Evolutionary conservation across 2,888 invertebrate species (phyloP).

Genomic region (Ischnus inquisitorius): DNA sequence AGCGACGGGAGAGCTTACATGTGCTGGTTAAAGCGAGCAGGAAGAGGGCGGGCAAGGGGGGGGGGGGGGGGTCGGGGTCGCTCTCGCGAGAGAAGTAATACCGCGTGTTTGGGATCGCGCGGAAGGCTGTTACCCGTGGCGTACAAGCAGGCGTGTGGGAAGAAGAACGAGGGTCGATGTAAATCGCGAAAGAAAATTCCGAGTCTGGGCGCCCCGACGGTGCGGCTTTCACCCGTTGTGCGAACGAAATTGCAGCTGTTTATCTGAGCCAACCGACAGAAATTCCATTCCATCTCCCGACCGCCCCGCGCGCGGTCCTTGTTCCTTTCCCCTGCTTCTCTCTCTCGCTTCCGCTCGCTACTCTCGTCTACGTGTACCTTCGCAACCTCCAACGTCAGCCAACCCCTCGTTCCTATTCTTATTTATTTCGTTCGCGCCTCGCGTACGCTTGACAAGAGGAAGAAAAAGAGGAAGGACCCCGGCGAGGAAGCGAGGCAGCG

Average conservation of each 20-base stretch:
- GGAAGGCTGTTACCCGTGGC: conserved; percentile 32
- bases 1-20: not conserved
- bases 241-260: conserved; percentile 80
- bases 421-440: conserved; percentile 72
- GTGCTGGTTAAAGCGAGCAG: too few relatives aligned
- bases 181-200: conserved; percentile 74
- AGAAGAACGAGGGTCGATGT: conserved; percentile 67
- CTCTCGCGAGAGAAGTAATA: conserved; percentile 53
- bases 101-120: conserved; percentile 55
- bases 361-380: not conserved
- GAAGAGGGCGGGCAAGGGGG: too few relatives aligned
- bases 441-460: conserved; percentile 46
- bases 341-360: conserved; percentile 14
- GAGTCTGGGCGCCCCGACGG: conserved; percentile 50
- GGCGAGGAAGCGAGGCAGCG: not conserved
- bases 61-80: conserved; percentile 1
- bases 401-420: conserved; percentile 68
- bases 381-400: conserved; percentile 49
- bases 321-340: not conserved
- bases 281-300: conserved; percentile 78
- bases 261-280: conserved; percentile 79
- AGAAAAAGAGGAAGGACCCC: conserved; percentile 27
- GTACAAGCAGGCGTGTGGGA: conserved; percentile 25
- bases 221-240: conserved; percentile 60
- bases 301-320: conserved; percentile 37